These are phyloP conservation scores for Scaptodrosophila lebanonensis DNA, from an alignment of 1,140 invertebrate species.

Conservation along the genomic window DNA sequence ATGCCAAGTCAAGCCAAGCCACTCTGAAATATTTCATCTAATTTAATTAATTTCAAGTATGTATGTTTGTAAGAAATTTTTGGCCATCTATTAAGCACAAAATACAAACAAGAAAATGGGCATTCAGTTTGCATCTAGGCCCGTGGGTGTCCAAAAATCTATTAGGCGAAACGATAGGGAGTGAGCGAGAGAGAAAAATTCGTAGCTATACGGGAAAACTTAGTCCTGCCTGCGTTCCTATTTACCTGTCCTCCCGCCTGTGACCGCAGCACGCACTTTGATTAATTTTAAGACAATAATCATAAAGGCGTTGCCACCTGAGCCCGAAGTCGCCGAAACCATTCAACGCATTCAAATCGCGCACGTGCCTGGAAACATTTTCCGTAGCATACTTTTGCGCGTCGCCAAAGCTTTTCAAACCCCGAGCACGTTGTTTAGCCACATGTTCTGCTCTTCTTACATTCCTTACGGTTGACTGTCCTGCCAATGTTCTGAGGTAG, in stretches of 20 bases:
- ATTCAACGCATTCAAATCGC: slow-evolving; percentile 31
- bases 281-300: slow-evolving; percentile 75
- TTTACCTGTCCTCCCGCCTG: too few species aligned
- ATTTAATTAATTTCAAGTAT: slow-evolving; percentile 65
- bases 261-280: slow-evolving; percentile 54
- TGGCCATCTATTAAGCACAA: slow-evolving; percentile 33
- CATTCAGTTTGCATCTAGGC: too few species aligned
- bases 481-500: not conserved
- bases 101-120: slow-evolving; percentile 26
- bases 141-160: slow-evolving; percentile 40
- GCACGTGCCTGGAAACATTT: slow-evolving; percentile 50
- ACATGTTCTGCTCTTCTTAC: slow-evolving; percentile 6
- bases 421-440: slow-evolving; percentile 44
- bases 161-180: slow-evolving; percentile 33
- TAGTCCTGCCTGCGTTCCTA: too few species aligned
- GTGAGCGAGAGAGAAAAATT: too few species aligned
- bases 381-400: slow-evolving; percentile 57
- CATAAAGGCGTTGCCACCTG: slow-evolving; percentile 49
- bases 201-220: too few species aligned
- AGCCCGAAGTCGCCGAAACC: slow-evolving; percentile 7
- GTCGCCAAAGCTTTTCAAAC: slow-evolving; percentile 30
- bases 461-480: not conserved
- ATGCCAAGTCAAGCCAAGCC: slow-evolving; percentile 11
- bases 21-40: slow-evolving; percentile 42
- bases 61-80: slow-evolving; percentile 20